Conservation (phyloP, 2,113 vertebrate genomes). For the Gallinago undulata region DNA sequence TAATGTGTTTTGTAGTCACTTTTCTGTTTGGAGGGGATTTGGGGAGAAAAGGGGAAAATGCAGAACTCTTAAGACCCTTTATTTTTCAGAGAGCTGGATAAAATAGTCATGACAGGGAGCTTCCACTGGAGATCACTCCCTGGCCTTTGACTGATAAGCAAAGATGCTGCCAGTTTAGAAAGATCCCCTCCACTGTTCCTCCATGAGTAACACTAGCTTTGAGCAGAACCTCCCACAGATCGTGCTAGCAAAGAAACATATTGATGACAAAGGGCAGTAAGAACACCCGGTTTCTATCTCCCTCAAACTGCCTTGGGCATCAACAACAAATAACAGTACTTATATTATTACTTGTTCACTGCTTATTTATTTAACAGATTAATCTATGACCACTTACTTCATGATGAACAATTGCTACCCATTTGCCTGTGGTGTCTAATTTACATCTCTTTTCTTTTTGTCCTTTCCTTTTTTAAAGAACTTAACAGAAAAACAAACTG, state of each 20-base stretch:
- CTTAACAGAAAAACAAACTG: not conserved
- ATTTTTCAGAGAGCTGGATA: not conserved
- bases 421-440: not conserved
- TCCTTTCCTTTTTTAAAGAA: not conserved
- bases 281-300: not conserved
- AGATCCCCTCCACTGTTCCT: not conserved
- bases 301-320: not conserved
- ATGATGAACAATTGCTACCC: not conserved
- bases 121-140: not conserved
- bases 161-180: not conserved
- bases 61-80: not conserved
- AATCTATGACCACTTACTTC: not conserved
- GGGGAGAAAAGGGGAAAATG: not conserved
- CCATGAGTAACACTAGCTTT: not conserved
- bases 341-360: not conserved
- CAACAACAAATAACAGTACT: not conserved
- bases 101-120: not conserved
- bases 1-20: not conserved
- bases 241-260: not conserved
- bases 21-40: no score
- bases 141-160: not conserved
- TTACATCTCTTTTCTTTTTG: not conserved
- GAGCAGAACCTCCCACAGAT: not conserved
- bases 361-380: not conserved
- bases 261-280: not conserved